Percentiles rank a stretch among this genome's conserved stretches.
phyloP scores from a whole-genome alignment of 2,888 invertebrate genomes.

The Nephrotoma appendiculata region DNA sequence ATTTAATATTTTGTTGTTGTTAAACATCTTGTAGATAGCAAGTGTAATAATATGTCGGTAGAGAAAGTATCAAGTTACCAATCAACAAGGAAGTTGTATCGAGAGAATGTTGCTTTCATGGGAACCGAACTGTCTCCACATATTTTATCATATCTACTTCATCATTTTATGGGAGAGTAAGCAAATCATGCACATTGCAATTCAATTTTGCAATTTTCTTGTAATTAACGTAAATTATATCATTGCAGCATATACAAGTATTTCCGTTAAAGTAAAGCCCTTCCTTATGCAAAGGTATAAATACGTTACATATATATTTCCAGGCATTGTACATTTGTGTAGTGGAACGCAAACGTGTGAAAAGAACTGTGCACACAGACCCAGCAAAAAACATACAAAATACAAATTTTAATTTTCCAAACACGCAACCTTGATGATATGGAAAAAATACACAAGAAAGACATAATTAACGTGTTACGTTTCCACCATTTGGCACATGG shows the following conservation, averaged over 20 bases:
- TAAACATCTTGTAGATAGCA: neutral
- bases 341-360: neutral
- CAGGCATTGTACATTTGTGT: neutral
- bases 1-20: neutral
- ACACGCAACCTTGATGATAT: neutral
- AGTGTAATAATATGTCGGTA: neutral
- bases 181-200: neutral
- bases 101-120: neutral
- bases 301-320: neutral
- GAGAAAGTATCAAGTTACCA: neutral
- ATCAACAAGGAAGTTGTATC: neutral
- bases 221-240: neutral
- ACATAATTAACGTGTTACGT: neutral
- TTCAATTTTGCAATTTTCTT: neutral
- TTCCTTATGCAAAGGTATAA: neutral
- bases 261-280: neutral
- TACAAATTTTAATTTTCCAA: neutral
- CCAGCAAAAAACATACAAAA: neutral
- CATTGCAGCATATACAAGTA: neutral
- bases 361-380: neutral
- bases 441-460: neutral
- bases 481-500: neutral
- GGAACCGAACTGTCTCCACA: neutral
- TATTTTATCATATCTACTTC: neutral
- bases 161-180: neutral